These are phyloP conservation scores for Calyptomena viridis DNA, from an alignment of 2,113 vertebrate genomes.

Conservation along the genomic window DNA sequence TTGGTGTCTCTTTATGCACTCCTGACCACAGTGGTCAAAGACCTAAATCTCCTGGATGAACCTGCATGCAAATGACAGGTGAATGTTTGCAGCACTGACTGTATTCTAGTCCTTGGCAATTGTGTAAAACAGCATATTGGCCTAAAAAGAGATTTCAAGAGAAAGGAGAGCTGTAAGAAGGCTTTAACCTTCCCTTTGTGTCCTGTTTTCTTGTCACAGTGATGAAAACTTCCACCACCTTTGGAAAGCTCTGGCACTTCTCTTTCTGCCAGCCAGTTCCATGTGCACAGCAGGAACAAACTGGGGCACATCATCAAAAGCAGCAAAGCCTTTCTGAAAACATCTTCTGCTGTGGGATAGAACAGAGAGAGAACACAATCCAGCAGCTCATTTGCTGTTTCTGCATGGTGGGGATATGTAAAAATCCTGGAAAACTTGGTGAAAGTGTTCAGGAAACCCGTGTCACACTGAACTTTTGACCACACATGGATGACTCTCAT, in stretches of 20 bases:
- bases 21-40: not conserved
- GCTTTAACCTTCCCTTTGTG: not conserved
- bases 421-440: not conserved
- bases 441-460: not conserved
- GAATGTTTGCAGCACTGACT: not conserved
- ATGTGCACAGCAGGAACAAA: not conserved
- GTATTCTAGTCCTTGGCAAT: not conserved
- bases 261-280: not conserved
- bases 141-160: not conserved
- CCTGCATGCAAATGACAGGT: not conserved
- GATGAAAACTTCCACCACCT: not conserved
- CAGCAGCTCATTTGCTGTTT: not conserved
- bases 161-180: not conserved
- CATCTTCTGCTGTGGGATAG: not conserved
- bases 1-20: not conserved
- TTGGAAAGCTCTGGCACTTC: not conserved
- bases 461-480: not conserved
- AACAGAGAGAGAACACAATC: not conserved
- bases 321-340: not conserved
- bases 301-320: not conserved
- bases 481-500: not conserved
- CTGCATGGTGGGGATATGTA: not conserved
- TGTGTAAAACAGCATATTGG: not conserved
- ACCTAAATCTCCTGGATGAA: not conserved
- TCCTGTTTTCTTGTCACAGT: not conserved